Evolutionary conservation across 64 coral and sea anemone genomes (phyloP), one percentile per base, ranked within the genome.

Genomic region (Platygyra sinensis): DNA sequence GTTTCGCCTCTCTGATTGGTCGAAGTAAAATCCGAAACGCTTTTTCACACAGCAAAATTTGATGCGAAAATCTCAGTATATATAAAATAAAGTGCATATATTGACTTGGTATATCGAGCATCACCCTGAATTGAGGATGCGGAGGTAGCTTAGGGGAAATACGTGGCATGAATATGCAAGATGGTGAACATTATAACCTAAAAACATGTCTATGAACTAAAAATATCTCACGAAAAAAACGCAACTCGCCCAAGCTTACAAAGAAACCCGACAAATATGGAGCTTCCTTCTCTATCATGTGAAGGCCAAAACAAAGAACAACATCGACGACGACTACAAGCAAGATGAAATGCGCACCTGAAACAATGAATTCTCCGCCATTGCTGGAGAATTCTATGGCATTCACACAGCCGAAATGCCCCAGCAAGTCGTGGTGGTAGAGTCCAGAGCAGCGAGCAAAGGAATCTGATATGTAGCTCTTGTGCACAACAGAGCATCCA

Each of bases 361-460:
- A 96, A 19, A 90, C 95, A 72, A 96, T 88, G 54, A 91, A 93
- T 72, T 96, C 95, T 29, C 95, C 95, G 46, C 95, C 91, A 69
- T 80, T 93, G 30, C 89, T 93, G 0, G 91, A 96, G 83, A 96
- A 96, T 61, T 96, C 95, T 67, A 96, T 82, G 10, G 95, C 95
- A 88, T 96, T 96, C 13, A 96, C 95, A 62, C 95, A 96, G 19
- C 95, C 95, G 84, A 76, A 96, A 73, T 96, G 95, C 14, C 95
- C 95, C 87, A 80, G 74, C 46, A 96, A 91, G 28, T 96, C 74
- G 29, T 77, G 89, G 63, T 87, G 74, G 86, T 82, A 80, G 55
- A 96, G 90, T 69, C 87, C 79, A 33, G 49, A 27, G 52, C 82
- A 89, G 16, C 62, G 73, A 67, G 67, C 83, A 84, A 96, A 96